Evolutionary conservation across 2,797 vertebrate species (phyloP).

Genomic region (Sebastes miniatus): DNA sequence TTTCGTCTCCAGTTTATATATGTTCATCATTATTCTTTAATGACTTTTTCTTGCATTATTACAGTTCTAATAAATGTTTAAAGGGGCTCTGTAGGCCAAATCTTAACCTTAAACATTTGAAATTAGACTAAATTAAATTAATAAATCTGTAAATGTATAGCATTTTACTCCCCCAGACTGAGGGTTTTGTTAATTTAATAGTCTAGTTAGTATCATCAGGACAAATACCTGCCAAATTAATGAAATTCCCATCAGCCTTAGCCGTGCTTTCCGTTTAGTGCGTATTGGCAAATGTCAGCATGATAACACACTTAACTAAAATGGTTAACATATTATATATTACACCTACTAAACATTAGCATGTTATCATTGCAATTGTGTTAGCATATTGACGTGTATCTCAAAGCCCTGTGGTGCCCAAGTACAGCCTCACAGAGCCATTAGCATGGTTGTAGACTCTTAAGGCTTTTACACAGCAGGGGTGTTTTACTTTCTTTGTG

Average conservation of each 20-base stretch:
- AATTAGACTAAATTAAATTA: neutral
- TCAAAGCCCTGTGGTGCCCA: too few species aligned
- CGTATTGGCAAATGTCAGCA: neutral
- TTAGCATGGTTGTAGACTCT: too few species aligned
- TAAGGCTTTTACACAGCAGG: too few species aligned
- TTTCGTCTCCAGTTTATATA: neutral
- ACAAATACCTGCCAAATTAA: neutral
- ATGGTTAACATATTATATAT: neutral
- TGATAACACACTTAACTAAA: neutral
- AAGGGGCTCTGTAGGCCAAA: neutral
- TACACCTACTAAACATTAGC: neutral
- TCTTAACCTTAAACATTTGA: neutral
- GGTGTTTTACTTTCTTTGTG: too few species aligned
- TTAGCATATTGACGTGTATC: neutral
- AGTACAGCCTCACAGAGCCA: too few species aligned
- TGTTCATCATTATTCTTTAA: neutral
- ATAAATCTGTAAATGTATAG: neutral
- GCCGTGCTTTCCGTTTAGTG: neutral
- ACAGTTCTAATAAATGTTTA: neutral
- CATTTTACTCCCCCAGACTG: neutral
- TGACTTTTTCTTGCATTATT: neutral
- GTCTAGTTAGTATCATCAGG: neutral
- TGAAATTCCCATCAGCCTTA: too few species aligned
- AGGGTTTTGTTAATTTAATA: neutral
- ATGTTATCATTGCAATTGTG: neutral